Percentiles rank a stretch among this genome's conserved stretches.
Conservation (phyloP, 2,888 invertebrate genomes). For the Leptura quadrifasciata region DNA sequence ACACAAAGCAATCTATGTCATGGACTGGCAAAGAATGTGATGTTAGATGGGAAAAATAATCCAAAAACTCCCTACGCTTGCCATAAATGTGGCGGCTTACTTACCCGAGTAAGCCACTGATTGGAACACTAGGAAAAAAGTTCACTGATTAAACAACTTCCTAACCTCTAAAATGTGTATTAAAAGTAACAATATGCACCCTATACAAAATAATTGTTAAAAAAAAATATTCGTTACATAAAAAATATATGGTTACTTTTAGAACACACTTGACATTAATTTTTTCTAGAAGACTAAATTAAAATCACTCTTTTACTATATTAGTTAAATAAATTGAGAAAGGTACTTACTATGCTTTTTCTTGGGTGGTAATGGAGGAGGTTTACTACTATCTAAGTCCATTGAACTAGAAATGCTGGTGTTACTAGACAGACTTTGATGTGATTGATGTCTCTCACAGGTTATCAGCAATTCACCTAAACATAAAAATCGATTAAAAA, state of each 20-base stretch:
- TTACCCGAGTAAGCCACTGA: conserved; percentile 97
- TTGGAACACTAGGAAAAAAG: conserved; percentile 86
- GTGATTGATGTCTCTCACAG: conserved; percentile 72
- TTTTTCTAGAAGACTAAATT: neutral
- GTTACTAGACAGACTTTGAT: conserved; percentile 67
- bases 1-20: conserved; percentile 33
- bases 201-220: neutral
- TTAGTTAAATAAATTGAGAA: neutral
- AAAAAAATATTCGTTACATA: neutral
- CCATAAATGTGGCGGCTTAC: conserved; percentile 76
- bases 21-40: conserved; percentile 21
- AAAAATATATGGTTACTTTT: neutral
- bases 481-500: conserved; percentile 46
- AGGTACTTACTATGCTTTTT: conserved; percentile 93
- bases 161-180: conserved; percentile 31
- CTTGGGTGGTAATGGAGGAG: conserved; percentile 94
- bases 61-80: conserved; percentile 15
- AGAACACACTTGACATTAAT: neutral
- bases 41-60: conserved; percentile 16
- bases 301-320: neutral
- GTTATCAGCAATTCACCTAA: conserved; percentile 69
- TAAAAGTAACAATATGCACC: conserved; percentile 21
- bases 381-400: conserved; percentile 80
- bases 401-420: conserved; percentile 61
- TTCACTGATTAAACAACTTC: conserved; percentile 43